A percentile compares a stretch with the other conserved stretches of the same genome.
phyloP scores from a whole-genome alignment of 2,113 vertebrate genomes.

The Halichoerus grypus region DNA sequence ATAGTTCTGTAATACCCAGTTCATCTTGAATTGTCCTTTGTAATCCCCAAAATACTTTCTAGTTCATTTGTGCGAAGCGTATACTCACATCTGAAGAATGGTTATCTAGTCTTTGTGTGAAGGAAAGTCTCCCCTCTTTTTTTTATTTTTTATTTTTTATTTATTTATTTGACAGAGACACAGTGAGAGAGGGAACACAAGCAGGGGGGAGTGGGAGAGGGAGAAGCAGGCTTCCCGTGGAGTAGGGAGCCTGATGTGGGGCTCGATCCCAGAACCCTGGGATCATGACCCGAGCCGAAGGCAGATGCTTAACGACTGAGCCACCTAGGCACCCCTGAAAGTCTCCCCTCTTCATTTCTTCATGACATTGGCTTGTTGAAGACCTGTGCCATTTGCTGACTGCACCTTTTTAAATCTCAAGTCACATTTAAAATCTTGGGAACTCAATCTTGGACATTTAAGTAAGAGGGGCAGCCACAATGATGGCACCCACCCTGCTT shows the following conservation, averaged over 20 bases:
- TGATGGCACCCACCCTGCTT: neutral
- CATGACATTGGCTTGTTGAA: neutral
- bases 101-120: neutral
- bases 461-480: neutral
- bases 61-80: neutral
- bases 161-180: too few species aligned
- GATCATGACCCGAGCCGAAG: too few species aligned
- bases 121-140: neutral
- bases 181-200: too few species aligned
- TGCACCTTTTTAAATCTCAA: conserved; percentile 3
- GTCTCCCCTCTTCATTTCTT: neutral
- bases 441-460: neutral
- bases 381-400: neutral
- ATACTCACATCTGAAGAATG: neutral
- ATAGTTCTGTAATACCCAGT: neutral
- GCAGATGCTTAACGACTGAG: too few species aligned
- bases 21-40: neutral
- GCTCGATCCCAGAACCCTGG: too few species aligned
- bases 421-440: neutral
- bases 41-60: neutral
- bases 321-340: neutral
- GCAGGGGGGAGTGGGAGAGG: too few species aligned
- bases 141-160: too few species aligned
- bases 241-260: too few species aligned
- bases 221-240: too few species aligned